Evolutionary conservation across 2,888 invertebrate genomes (phyloP), one percentile per base, ranked within the genome.

Genomic region (Pheosia gnoma): DNA sequence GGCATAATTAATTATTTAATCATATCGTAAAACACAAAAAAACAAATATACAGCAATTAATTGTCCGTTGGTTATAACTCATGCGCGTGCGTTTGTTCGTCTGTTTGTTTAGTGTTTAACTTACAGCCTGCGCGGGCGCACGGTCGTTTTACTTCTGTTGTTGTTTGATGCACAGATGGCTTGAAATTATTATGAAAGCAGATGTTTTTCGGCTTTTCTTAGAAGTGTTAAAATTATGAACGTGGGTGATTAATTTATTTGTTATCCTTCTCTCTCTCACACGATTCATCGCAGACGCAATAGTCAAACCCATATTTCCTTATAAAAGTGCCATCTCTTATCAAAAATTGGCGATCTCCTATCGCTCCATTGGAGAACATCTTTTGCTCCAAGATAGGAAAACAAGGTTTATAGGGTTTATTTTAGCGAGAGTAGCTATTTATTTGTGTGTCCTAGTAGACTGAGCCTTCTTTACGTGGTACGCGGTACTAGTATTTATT

Each of bases 71-170:
- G 49, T 57, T 51, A 52, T 59, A 51, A 68, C 39, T 53, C 36
- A 53, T 65, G 45, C 36, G 38, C 51, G 55, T 62, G 57, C 59
- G 62, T 59, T 36, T 65, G 62, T 62, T 59, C 54, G 57, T 59
- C 51, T 41, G 39, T 43, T 47, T 47, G 47, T 5, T n/a, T 38
- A 36, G 25, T 65, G 51, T 59, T 68, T 61, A 58, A 61, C 53
- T 13, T 41, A 9, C 39, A 4, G 13, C 38, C 6, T 25, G 58
- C 63, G 58, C 45, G 49, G 6, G 52, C 67, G 53, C 37, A 13
- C 59, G 51, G 59, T 52, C 51, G 39, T 41, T 56, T 51, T 36
- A 38, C 53, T 57, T 63, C 62, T 69, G 66, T 68, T 59, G 13
- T 43, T 58, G 13, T 13, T 51, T 25, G n/a, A 47, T 7, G 10